These are phyloP conservation scores for Ametastegia equiseti DNA, from an alignment of 2,888 invertebrate species.

Conservation along the genomic window DNA sequence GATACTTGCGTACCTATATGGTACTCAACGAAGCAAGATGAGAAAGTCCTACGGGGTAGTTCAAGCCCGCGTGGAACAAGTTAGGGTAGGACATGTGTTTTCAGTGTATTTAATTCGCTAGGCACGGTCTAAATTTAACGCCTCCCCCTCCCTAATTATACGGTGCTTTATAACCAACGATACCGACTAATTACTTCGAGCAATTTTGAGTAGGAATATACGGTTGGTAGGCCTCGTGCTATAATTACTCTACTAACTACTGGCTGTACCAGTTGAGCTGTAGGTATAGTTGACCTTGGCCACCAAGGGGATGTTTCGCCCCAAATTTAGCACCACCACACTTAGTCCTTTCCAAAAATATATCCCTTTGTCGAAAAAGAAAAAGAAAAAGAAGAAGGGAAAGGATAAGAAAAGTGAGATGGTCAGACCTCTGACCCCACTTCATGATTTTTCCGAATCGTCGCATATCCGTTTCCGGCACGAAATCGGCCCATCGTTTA, in stretches of 20 bases:
- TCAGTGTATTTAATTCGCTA: conserved; percentile 40
- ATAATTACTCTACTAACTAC: conserved; percentile 27
- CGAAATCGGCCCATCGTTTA: conserved; percentile 18
- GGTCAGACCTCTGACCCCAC: conserved; percentile 6
- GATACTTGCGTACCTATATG: conserved; percentile 35
- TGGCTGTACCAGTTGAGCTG: background rate
- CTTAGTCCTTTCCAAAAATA: background rate
- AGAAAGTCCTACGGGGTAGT: conserved; percentile 26
- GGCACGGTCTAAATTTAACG: conserved; percentile 34
- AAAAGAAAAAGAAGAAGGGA: background rate
- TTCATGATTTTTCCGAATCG: conserved; percentile 40
- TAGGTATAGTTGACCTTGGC: conserved; percentile 21
- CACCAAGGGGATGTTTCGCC: background rate
- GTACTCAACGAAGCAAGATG: conserved; percentile 19
- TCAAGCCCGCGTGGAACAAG: background rate
- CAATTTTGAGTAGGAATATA: conserved; percentile 38
- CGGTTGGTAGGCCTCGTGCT: background rate
- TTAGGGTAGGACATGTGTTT: conserved; percentile 19
- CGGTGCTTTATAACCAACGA: conserved; percentile 38
- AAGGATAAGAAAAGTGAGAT: conserved; percentile 18
- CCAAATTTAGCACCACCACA: background rate
- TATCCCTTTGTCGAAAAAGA: background rate
- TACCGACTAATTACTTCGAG: conserved; percentile 35
- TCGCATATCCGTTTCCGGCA: conserved; percentile 31
- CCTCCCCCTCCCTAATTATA: conserved; percentile 30